phyloP scores from a whole-genome alignment of 2,888 invertebrate genomes.

The Eupithecia inturbata region DNA sequence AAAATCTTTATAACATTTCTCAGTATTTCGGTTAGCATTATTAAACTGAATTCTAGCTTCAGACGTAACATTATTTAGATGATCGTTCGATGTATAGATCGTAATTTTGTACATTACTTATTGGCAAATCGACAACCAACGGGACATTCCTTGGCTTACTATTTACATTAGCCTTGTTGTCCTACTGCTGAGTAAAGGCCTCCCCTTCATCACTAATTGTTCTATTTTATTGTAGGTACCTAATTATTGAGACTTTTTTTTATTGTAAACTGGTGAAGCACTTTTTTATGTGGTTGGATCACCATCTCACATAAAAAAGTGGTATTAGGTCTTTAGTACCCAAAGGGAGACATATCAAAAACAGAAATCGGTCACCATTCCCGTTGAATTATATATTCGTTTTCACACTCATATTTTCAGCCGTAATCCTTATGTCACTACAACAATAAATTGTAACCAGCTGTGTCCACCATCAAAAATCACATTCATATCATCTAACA shows the following conservation, averaged over 20 bases:
- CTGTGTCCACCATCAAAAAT: constrained; percentile 74
- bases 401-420: constrained; percentile 9
- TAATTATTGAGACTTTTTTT: neutral
- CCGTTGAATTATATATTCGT: neutral
- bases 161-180: neutral
- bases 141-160: neutral
- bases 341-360: neutral
- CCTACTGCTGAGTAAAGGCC: neutral
- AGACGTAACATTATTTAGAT: constrained; percentile 4
- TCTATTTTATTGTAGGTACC: neutral
- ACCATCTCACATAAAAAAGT: neutral
- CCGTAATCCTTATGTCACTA: constrained; percentile 39
- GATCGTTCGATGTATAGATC: constrained; percentile 14
- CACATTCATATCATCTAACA: constrained; percentile 71
- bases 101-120: neutral
- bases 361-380: neutral
- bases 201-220: neutral
- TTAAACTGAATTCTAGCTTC: constrained; percentile 10
- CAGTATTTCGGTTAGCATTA: constrained; percentile 6
- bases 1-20: constrained; percentile 45
- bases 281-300: neutral
- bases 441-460: constrained; percentile 74
- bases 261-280: no score
- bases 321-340: no score
- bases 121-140: constrained; percentile 3